A percentile compares a stretch with the other conserved stretches of the same genome.
Conservation (phyloP, 2,113 vertebrate species). For the Carettochelys insculpta region DNA sequence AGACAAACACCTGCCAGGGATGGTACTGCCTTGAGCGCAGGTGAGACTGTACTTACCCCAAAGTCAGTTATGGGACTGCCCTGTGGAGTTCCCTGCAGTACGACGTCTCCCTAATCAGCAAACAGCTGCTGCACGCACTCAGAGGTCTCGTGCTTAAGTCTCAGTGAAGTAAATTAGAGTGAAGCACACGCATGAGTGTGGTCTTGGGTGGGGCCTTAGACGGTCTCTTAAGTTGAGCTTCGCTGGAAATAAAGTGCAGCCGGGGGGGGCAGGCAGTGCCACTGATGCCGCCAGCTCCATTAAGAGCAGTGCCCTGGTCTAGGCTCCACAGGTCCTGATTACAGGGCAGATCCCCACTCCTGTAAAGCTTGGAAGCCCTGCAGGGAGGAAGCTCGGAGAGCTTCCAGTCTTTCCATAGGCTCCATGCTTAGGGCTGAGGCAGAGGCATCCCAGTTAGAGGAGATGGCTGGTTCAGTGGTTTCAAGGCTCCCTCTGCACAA, state of each 20-base stretch:
- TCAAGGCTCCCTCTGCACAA: neutral
- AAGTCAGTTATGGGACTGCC: neutral
- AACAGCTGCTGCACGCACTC: neutral
- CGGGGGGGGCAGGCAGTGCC: neutral
- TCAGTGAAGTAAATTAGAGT: neutral
- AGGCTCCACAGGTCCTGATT: neutral
- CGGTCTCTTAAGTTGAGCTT: neutral
- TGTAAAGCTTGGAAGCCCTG: neutral
- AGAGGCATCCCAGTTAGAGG: neutral
- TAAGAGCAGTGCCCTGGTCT: neutral
- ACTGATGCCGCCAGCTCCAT: neutral
- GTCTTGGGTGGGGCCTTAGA: neutral
- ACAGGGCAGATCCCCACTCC: neutral
- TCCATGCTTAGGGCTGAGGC: neutral
- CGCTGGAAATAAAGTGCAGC: neutral
- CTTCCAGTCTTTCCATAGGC: neutral
- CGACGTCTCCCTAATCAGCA: neutral
- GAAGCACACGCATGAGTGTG: neutral
- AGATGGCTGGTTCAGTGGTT: neutral
- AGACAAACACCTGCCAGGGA: neutral
- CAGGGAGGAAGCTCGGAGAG: neutral
- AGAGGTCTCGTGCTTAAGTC: too few relatives aligned
- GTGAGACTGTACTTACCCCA: neutral
- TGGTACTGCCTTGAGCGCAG: neutral
- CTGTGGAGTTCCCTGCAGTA: neutral